Evolutionary conservation across 2,888 invertebrate species (phyloP).

Genomic region (Catotricha subobsoleta): DNA sequence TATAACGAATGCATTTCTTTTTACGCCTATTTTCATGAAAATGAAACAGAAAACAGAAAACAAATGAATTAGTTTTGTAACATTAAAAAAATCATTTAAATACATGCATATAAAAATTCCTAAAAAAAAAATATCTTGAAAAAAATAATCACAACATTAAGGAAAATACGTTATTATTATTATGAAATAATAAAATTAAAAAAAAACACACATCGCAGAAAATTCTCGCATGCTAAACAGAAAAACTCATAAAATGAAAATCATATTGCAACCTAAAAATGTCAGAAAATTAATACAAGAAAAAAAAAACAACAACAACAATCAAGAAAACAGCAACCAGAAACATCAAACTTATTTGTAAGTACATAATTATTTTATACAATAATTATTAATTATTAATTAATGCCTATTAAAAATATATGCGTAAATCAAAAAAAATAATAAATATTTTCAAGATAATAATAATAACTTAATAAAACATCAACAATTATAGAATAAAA

Average conservation of each 20-base stretch:
- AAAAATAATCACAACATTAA: neutral
- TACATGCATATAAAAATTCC: neutral
- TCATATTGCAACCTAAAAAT: slow-evolving; percentile 25
- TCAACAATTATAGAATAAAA: too few species aligned
- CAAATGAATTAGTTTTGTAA: slow-evolving; percentile 2
- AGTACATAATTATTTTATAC: too few species aligned
- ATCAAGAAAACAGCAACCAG: slow-evolving; percentile 9
- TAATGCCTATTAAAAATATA: too few species aligned
- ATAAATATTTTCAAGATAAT: too few species aligned
- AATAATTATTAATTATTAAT: too few species aligned
- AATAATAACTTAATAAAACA: too few species aligned
- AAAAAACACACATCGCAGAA: neutral
- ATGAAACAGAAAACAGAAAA: slow-evolving; percentile 9
- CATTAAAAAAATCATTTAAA: neutral
- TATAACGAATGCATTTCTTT: slow-evolving; percentile 92
- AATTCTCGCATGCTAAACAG: too few species aligned
- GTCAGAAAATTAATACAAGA: slow-evolving; percentile 16
- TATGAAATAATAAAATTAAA: slow-evolving; percentile 8
- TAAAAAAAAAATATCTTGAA: neutral
- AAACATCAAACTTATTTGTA: slow-evolving; percentile 8
- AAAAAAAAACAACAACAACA: neutral
- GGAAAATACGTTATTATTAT: too few species aligned
- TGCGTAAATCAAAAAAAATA: too few species aligned
- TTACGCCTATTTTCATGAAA: slow-evolving; percentile 53
- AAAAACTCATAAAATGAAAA: slow-evolving; percentile 10